Percentiles rank a stretch among this genome's conserved stretches.
phyloP scores from a whole-genome alignment of 2,797 vertebrate genomes.

The Dallia pectoralis region DNA sequence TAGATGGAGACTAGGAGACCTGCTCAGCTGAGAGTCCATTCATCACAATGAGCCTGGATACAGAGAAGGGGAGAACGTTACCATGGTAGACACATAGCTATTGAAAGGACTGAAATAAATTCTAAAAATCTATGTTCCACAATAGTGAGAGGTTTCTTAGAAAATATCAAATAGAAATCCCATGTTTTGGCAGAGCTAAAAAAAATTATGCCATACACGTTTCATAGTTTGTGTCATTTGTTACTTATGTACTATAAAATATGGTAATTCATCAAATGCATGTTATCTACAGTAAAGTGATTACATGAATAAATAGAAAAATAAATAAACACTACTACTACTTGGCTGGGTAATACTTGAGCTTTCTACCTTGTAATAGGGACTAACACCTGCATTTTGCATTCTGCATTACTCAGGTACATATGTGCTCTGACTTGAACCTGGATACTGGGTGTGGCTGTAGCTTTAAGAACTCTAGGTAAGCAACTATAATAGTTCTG shows the following conservation, averaged over 20 bases:
- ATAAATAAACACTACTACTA: not conserved
- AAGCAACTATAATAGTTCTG: too few species aligned
- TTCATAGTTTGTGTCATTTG: not conserved
- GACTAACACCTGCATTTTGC: not conserved
- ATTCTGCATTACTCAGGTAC: not conserved
- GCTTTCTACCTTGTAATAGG: not conserved
- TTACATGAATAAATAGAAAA: not conserved
- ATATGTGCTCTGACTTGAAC: not conserved
- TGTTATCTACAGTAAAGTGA: not conserved
- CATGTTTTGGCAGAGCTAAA: not conserved
- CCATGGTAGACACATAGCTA: too few species aligned
- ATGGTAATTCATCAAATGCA: not conserved
- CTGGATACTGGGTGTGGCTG: not conserved
- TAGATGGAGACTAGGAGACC: too few species aligned
- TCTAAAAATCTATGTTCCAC: not conserved
- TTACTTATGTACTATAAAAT: not conserved
- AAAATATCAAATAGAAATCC: not conserved
- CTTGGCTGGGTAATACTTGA: not conserved
- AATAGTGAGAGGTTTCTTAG: not conserved
- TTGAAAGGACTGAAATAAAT: too few species aligned
- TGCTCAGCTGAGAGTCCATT: too few species aligned
- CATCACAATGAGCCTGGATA: too few species aligned
- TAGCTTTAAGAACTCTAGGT: not conserved
- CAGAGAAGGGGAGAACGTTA: too few species aligned
- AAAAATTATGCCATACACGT: not conserved